phyloP scores from a whole-genome alignment of 2,797 vertebrate species.

The Diceros bicornis region DNA sequence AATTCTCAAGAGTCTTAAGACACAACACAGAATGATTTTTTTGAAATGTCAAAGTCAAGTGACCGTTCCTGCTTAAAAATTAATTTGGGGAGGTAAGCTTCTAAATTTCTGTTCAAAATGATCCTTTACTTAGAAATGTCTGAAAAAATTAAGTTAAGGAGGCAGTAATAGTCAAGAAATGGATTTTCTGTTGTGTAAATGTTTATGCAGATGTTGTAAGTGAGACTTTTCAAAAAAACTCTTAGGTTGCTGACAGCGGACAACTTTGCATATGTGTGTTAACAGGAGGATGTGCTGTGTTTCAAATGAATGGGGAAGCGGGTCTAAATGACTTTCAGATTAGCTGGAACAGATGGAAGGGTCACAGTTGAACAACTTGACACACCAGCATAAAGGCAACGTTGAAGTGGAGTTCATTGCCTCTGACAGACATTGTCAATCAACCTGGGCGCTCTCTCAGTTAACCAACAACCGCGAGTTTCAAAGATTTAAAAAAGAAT shows the following conservation, averaged over 20 bases:
- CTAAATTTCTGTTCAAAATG: not conserved
- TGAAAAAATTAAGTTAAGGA: slow-evolving; percentile 57
- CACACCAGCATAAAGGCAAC: slow-evolving; percentile 93
- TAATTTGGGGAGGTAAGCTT: slow-evolving; percentile 33
- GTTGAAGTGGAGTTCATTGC: slow-evolving; percentile 95
- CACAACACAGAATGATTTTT: not conserved
- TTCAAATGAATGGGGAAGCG: slow-evolving; percentile 90
- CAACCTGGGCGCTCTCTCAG: slow-evolving; percentile 88
- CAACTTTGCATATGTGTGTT: slow-evolving; percentile 93
- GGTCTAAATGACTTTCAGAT: slow-evolving; percentile 94
- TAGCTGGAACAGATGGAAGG: slow-evolving; percentile 96
- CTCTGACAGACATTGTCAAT: slow-evolving; percentile 94
- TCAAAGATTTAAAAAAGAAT: slow-evolving; percentile 86
- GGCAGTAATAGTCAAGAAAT: slow-evolving; percentile 65
- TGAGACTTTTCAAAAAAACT: slow-evolving; percentile 84
- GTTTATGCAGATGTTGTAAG: slow-evolving; percentile 90
- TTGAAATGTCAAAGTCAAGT: not conserved
- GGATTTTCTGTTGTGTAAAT: slow-evolving; percentile 79
- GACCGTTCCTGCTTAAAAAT: slow-evolving; percentile 12
- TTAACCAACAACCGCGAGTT: slow-evolving; percentile 89
- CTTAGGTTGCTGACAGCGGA: slow-evolving; percentile 89
- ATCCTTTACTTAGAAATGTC: slow-evolving; percentile 50
- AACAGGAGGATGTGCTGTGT: slow-evolving; percentile 91
- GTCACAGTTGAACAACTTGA: slow-evolving; percentile 96
- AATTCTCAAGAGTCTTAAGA: slow-evolving; percentile 9